Evolutionary conservation across 1,140 invertebrate genomes (phyloP).

Genomic region (Thaumatotibia leucotreta): DNA sequence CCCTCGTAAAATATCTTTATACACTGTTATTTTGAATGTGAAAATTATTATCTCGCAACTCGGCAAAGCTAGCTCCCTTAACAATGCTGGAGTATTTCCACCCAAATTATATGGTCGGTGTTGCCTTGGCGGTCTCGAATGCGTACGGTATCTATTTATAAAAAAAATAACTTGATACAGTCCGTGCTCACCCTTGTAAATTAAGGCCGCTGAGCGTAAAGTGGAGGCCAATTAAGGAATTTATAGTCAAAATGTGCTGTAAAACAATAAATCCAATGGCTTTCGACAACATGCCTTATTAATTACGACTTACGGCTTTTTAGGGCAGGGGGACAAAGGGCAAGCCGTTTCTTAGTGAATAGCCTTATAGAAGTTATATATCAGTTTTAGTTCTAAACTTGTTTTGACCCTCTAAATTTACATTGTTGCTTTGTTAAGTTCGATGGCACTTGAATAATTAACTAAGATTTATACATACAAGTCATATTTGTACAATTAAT

Average conservation of each 20-base stretch:
- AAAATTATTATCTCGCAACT: conserved; percentile 53
- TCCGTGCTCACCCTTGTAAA: conserved; percentile 59
- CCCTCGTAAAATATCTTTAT: conserved; percentile 29
- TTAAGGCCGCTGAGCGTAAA: conserved; percentile 59
- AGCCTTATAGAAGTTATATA: background rate
- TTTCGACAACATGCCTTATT: conserved; percentile 53
- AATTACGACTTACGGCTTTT: conserved; percentile 50
- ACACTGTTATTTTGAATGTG: conserved; percentile 52
- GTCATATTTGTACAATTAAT: no score
- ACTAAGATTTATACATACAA: background rate
- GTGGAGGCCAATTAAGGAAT: conserved; percentile 67
- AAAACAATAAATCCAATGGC: conserved; percentile 71
- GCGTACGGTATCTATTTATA: background rate
- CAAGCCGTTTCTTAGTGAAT: background rate
- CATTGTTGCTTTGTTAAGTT: background rate
- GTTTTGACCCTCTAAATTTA: background rate
- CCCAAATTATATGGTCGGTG: conserved; percentile 48
- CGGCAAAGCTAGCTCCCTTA: conserved; percentile 43
- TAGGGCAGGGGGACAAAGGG: conserved; percentile 13
- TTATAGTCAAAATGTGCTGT: conserved; percentile 64
- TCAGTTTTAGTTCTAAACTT: background rate
- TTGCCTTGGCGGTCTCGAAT: background rate
- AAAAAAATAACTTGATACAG: conserved; percentile 42
- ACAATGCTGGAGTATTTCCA: conserved; percentile 33
- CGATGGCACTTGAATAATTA: background rate